Evolutionary conservation across 2,888 invertebrate genomes (phyloP), one percentile per base, ranked within the genome.

Genomic region (Venusia cambrica): DNA sequence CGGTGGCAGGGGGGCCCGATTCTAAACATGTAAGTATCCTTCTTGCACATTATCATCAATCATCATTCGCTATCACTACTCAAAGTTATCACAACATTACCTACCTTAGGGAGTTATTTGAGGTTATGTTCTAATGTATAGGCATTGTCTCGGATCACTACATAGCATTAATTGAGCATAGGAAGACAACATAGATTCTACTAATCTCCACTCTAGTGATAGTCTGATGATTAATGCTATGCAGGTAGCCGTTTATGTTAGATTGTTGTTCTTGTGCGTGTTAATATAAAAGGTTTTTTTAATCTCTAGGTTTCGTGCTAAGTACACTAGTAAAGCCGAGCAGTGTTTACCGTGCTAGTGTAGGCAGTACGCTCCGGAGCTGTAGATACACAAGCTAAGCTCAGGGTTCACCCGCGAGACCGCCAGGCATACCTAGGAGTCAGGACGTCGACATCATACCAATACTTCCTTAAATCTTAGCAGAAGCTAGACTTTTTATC

Each of bases 261-360:
- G 68, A 69, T 49, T 69, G 43, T 71, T 62, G 64, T 54, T 53
- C 22, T 62, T 64, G 56, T 75, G 64, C 51, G 48, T 83, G 72
- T 75, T 66, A n/a, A 83, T 62, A 76, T 76, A 64, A 67, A 77
- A 77, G 69, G 62, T 81, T 87, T 54, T 85, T 87, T 87, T 74
- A 87, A 87, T 87, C 87, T 87, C 87, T 87, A 87, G 87, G 87
- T 85, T 85, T 80, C 87, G 87, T 85, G 87, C 84, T 87, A 87
- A 84, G 83, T 84, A 83, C 84, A 87, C 85, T 85, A 87, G 85
- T 85, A 84, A 81, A 77, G 85, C 85, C 80, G 84, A 77, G 84
- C 84, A 78, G 85, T 73, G 72, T 81, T 72, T 66, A 73, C 69
- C 75, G 73, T 67, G 84, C 85, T 87, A 85, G 87, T 85, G 87